Conservation (phyloP, 2,888 invertebrate species). For the Sarcophaga subvicina region DNA sequence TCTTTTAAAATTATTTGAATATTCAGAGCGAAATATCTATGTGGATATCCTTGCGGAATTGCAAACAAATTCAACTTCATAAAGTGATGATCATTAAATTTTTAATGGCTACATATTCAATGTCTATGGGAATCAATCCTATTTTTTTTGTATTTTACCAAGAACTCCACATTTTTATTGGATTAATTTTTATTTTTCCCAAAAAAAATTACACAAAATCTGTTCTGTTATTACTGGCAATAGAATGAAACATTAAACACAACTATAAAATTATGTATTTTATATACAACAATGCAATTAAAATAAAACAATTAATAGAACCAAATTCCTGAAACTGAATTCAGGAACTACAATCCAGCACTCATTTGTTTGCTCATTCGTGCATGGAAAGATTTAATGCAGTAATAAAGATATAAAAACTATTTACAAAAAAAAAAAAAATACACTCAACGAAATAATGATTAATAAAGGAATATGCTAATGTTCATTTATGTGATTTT, state of each 20-base stretch:
- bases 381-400: slow-evolving; percentile 28
- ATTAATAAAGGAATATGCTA: background rate
- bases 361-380: slow-evolving; percentile 29
- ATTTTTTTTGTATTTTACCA: too few species aligned
- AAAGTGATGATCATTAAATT: too few species aligned
- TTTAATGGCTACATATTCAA: too few species aligned
- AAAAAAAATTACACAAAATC: background rate
- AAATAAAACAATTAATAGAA: slow-evolving; percentile 33
- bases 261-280: slow-evolving; percentile 31
- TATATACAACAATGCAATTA: background rate
- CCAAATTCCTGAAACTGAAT: background rate
- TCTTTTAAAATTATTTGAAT: too few species aligned
- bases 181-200: background rate
- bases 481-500: too few species aligned
- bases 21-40: too few species aligned
- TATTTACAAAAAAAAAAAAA: background rate
- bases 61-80: too few species aligned
- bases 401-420: background rate
- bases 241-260: slow-evolving; percentile 36
- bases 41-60: too few species aligned
- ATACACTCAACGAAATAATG: slow-evolving; percentile 9
- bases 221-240: background rate
- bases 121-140: too few species aligned
- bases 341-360: background rate
- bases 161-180: too few species aligned